phyloP scores from a whole-genome alignment of 2,888 invertebrate species.

The Drepana falcataria region DNA sequence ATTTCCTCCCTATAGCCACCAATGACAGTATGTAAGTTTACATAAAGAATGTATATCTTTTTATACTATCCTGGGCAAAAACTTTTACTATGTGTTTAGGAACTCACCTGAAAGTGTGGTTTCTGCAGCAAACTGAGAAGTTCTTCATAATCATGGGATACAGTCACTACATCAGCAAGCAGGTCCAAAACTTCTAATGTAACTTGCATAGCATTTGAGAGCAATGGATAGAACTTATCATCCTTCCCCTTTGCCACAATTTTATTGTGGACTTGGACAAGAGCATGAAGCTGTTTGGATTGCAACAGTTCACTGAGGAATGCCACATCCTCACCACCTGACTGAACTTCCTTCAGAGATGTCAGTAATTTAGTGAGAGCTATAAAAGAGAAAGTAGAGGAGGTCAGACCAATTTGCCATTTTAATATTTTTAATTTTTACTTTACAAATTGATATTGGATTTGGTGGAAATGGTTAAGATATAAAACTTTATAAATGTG shows the following conservation, averaged over 20 bases:
- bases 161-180: conserved; percentile 81
- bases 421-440: no score
- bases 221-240: conserved; percentile 89
- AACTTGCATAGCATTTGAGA: conserved; percentile 91
- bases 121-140: conserved; percentile 88
- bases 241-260: conserved; percentile 90
- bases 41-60: neutral
- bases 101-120: conserved; percentile 90
- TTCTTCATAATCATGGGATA: conserved; percentile 88
- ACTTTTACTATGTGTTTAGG: neutral
- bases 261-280: conserved; percentile 94
- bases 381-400: conserved; percentile 51
- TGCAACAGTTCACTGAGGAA: conserved; percentile 90
- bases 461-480: no score
- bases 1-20: no score
- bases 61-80: neutral
- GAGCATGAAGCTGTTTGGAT: conserved; percentile 92
- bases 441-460: no score
- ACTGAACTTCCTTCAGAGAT: conserved; percentile 89
- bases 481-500: no score
- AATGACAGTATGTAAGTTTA: no score
- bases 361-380: conserved; percentile 88
- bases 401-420: no score
- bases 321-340: conserved; percentile 90
- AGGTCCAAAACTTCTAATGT: conserved; percentile 89